Evolutionary conservation across 2,888 invertebrate species (phyloP), one percentile per base, ranked within the genome.

Genomic region (Protophormia terraenovae): DNA sequence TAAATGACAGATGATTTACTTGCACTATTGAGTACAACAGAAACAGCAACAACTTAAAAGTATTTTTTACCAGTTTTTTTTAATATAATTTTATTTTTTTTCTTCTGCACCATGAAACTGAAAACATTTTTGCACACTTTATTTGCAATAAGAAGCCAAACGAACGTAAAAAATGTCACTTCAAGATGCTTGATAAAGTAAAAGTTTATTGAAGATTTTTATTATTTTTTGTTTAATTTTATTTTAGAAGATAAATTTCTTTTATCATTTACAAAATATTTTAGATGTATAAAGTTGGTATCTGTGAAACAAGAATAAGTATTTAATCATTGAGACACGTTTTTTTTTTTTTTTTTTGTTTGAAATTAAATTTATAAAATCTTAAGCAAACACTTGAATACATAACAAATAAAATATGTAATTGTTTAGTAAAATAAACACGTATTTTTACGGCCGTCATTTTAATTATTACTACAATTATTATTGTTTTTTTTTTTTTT

Each of bases 351-450:
- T 62, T 35, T 62, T 5, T 38, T 38, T n/a, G n/a, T 24, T 35
- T 16, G 22, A 1, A 29, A 0, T 45, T 45, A 27, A 64, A 66
- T 10, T 24, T 45, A 71, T 1, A 38, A 71, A 22, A 19, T 71
- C 19, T 53, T 38, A 38, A 32, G 29, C 58, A 45, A 27, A 45
- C 19, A n/a, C 29, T 73, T 24, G 22, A 58, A 24, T 3, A 12
- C n/a, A 60, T 32, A 24, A 45, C 19, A 22, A 19, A 22, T 45
- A n/a, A n/a, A n/a, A n/a, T n/a, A n/a, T 45, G 64, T 16, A 29
- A 47, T 22, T 72, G n/a, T 60, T 72, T 32, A 45, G 72, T 58
- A 72, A 72, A 47, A n/a, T 47, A 32, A 73, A 60, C 60, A 60
- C 72, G 72, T 75, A 50, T 27, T 76, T 53, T 41, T 47, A 27